Evolutionary conservation across 2,888 invertebrate species (phyloP).

Genomic region (Sinhomidia bicolor): DNA sequence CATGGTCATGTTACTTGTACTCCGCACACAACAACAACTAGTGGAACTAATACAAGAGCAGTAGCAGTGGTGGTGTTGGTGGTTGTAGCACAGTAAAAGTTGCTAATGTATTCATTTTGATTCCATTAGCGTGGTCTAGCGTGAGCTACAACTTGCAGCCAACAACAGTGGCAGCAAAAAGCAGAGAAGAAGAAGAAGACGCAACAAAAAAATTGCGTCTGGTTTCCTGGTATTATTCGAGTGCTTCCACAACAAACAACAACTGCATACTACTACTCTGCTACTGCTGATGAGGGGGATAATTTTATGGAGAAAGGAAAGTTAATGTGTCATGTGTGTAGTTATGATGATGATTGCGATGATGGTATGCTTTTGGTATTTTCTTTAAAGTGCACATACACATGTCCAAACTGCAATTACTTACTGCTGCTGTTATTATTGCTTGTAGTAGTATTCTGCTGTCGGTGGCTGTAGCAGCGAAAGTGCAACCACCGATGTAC

Average conservation of each 20-base stretch:
- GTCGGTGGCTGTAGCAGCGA: too few species aligned
- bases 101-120: conserved; percentile 50
- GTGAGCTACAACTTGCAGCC: conserved; percentile 29
- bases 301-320: conserved; percentile 31
- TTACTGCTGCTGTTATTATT: neutral
- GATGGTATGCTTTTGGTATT: neutral
- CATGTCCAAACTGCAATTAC: too few species aligned
- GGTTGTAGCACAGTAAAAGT: conserved; percentile 18
- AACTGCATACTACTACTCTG: too few species aligned
- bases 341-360: conserved; percentile 14
- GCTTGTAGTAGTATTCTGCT: too few species aligned
- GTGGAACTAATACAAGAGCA: neutral
- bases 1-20: neutral
- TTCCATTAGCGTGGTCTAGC: conserved; percentile 43
- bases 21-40: conserved; percentile 11
- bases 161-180: too few species aligned
- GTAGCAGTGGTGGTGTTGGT: neutral
- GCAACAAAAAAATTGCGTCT: conserved; percentile 37
- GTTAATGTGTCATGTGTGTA: conserved; percentile 38
- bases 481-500: too few species aligned
- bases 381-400: neutral
- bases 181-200: neutral
- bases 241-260: neutral
- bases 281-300: neutral
- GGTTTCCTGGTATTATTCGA: neutral